phyloP scores from a whole-genome alignment of 2,113 vertebrate species.

The Geothlypis trichas region DNA sequence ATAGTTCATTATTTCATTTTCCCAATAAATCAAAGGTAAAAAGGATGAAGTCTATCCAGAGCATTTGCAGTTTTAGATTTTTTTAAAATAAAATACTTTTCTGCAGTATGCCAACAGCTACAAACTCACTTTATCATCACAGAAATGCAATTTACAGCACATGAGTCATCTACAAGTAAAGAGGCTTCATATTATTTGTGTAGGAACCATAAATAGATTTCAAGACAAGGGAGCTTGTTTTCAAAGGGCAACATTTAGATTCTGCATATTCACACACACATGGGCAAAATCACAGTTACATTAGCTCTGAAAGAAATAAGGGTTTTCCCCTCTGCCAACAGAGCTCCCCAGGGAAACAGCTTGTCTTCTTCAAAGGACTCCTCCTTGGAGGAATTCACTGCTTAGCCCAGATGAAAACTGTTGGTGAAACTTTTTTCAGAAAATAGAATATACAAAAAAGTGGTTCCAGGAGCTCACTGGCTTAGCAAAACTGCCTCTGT shows the following conservation, averaged over 20 bases:
- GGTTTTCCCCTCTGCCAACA: not conserved
- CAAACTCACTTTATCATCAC: not conserved
- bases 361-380: not conserved
- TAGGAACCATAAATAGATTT: not conserved
- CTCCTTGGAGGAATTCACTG: not conserved
- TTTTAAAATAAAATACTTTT: not conserved
- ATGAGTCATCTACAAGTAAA: not conserved
- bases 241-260: not conserved
- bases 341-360: not conserved
- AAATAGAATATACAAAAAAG: not conserved
- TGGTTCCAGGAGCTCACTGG: not conserved
- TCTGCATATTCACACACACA: not conserved
- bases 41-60: not conserved
- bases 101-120: not conserved
- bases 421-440: not conserved
- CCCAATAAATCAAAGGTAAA: slow-evolving; percentile 5
- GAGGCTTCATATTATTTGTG: not conserved
- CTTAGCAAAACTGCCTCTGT: not conserved
- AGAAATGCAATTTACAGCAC: not conserved
- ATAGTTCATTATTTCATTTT: not conserved
- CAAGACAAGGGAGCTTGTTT: not conserved
- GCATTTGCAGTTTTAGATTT: not conserved
- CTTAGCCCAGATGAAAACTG: not conserved
- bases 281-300: not conserved
- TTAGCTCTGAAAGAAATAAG: not conserved